These are phyloP conservation scores for Pentamera pediparva DNA, from an alignment of 53 echinoderm and acorn worm species.

Conservation along the genomic window DNA sequence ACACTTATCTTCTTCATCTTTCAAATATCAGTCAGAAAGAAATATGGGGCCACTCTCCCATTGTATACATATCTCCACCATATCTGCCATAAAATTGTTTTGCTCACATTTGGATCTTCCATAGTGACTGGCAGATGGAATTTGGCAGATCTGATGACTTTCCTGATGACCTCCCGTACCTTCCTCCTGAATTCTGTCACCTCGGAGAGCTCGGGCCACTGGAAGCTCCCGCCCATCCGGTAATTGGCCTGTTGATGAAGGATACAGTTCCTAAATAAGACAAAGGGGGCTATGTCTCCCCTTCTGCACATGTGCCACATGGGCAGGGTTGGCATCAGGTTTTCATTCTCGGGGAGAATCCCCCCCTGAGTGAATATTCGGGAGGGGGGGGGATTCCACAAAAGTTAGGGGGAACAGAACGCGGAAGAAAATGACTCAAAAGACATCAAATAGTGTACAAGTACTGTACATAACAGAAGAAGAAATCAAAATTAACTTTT, in stretches of 20 bases:
- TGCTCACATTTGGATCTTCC: conserved; percentile 74
- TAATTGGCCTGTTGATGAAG: conserved; percentile 65
- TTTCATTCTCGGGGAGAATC: too few species aligned
- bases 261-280: background rate
- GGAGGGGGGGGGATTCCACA: too few species aligned
- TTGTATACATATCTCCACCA: too few species aligned
- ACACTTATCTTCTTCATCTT: too few species aligned
- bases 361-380: too few species aligned
- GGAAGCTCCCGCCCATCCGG: conserved; percentile 88
- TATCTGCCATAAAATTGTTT: background rate
- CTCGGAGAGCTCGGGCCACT: conserved; percentile 78
- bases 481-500: too few species aligned
- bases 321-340: too few species aligned
- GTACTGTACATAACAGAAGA: too few species aligned
- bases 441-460: background rate
- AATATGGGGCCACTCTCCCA: too few species aligned
- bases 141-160: conserved; percentile 63
- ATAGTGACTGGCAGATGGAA: conserved; percentile 67
- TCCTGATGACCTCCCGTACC: conserved; percentile 60
- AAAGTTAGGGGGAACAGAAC: background rate
- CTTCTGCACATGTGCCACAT: background rate
- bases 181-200: conserved; percentile 65
- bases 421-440: background rate
- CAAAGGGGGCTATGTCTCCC: background rate
- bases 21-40: too few species aligned